Conservation (phyloP, 2,113 vertebrate genomes). For the Neolamprologus variostigma region DNA sequence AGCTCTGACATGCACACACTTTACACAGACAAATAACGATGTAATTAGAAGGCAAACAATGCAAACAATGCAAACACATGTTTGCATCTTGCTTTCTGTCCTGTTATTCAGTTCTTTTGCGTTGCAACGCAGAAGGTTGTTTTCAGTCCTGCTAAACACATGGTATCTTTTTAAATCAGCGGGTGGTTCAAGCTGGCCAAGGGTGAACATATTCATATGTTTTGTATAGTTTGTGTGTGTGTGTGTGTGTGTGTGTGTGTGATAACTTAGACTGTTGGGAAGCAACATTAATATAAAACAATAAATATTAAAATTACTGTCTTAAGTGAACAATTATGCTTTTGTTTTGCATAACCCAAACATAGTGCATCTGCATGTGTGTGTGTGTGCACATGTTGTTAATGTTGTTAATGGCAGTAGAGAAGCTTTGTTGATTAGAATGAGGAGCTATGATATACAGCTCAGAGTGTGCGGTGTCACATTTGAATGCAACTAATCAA, state of each 20-base stretch:
- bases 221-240: neutral
- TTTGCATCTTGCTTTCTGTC: slow-evolving; percentile 38
- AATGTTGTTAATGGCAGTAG: neutral
- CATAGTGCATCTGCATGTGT: neutral
- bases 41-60: slow-evolving; percentile 62
- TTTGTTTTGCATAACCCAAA: neutral
- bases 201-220: neutral
- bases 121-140: slow-evolving; percentile 6
- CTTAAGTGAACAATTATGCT: neutral
- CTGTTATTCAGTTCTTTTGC: slow-evolving; percentile 29
- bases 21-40: slow-evolving; percentile 49
- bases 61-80: slow-evolving; percentile 56
- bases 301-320: neutral
- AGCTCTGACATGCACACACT: neutral
- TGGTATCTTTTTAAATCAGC: neutral
- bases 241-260: neutral
- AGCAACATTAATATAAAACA: neutral
- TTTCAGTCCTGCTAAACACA: slow-evolving; percentile 42
- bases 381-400: neutral
- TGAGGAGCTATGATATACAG: neutral
- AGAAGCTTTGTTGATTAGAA: neutral
- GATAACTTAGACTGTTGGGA: neutral
- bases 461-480: neutral
- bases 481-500: neutral
- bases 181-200: neutral